Percentiles rank a stretch among this genome's conserved stretches.
phyloP scores from a whole-genome alignment of 2,888 invertebrate genomes.

The Willowsia nigromaculata region DNA sequence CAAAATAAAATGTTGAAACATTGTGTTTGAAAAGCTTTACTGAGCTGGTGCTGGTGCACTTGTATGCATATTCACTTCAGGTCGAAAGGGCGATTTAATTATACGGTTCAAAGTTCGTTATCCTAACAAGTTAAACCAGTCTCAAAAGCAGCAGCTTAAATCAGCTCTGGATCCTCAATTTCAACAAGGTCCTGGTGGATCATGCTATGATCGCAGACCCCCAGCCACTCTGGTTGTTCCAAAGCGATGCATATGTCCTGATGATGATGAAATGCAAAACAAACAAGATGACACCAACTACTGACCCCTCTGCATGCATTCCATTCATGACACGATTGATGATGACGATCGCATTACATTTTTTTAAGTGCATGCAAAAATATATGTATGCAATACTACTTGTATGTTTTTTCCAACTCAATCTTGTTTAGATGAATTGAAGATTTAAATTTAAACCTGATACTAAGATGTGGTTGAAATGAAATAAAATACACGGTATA shows the following conservation, averaged over 20 bases:
- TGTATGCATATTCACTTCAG: no score
- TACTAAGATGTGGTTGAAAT: no score
- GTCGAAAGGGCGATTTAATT: slow-evolving; percentile 85
- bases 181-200: slow-evolving; percentile 25
- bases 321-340: no score
- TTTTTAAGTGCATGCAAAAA: no score
- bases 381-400: no score
- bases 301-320: background rate
- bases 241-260: slow-evolving; percentile 61
- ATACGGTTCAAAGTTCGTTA: slow-evolving; percentile 85
- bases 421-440: no score
- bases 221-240: slow-evolving; percentile 45
- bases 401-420: no score
- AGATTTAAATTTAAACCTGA: no score
- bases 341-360: no score
- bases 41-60: no score
- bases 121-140: slow-evolving; percentile 82
- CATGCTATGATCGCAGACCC: slow-evolving; percentile 59
- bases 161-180: slow-evolving; percentile 73
- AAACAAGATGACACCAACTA: background rate
- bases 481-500: no score
- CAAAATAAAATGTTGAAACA: no score
- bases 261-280: slow-evolving; percentile 23
- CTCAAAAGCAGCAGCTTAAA: slow-evolving; percentile 80
- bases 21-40: background rate